Percentiles rank a stretch among this genome's conserved stretches.
Conservation (phyloP, 1,140 invertebrate species). For the Doryteuthis pealeii region DNA sequence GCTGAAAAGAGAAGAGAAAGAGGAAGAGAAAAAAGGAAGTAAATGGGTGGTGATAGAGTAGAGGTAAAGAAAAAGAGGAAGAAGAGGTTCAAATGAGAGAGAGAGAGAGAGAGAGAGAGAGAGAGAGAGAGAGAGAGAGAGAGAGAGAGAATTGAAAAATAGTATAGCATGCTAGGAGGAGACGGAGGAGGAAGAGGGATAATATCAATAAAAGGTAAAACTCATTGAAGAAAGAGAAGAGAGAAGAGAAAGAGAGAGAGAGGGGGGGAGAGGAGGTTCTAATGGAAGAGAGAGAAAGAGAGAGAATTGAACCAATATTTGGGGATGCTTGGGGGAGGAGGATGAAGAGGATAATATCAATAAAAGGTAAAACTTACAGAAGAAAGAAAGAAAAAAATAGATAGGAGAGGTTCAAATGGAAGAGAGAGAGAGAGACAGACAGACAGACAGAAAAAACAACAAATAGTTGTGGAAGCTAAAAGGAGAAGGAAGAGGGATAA, state of each 20-base stretch:
- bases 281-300: background rate
- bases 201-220: background rate
- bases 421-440: too few relatives aligned
- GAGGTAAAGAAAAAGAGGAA: background rate
- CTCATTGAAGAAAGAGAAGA: background rate
- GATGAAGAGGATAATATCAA: background rate
- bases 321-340: background rate
- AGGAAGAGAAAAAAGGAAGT: too few relatives aligned
- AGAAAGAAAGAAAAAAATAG: too few relatives aligned
- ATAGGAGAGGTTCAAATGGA: too few relatives aligned
- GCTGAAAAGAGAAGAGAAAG: too few relatives aligned
- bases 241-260: background rate
- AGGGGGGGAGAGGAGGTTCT: background rate
- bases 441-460: too few relatives aligned
- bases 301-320: background rate
- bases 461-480: too few relatives aligned
- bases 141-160: background rate
- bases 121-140: background rate
- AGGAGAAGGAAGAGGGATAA: too few relatives aligned
- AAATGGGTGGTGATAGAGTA: too few relatives aligned
- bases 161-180: background rate
- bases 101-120: background rate
- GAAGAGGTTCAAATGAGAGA: background rate
- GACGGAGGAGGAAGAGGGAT: background rate
- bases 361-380: background rate